phyloP scores from a whole-genome alignment of 2,888 invertebrate genomes.

The Unio delphinus region DNA sequence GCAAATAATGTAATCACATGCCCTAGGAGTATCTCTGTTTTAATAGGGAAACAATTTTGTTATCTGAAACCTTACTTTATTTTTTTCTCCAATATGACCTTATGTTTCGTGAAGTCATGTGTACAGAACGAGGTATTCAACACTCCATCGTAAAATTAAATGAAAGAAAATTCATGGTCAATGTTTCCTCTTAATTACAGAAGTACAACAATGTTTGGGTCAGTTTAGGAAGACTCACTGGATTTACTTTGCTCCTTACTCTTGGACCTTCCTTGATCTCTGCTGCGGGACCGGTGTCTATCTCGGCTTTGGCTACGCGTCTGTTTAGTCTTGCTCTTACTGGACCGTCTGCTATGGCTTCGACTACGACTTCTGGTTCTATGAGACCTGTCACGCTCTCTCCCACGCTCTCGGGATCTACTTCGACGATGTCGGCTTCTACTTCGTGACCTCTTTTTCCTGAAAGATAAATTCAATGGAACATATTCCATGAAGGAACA shows the following conservation, averaged over 20 bases:
- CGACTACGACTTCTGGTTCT: constrained; percentile 32
- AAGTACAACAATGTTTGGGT: too few relatives aligned
- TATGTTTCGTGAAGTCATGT: too few relatives aligned
- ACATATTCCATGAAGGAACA: background rate
- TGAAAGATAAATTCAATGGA: constrained; percentile 4
- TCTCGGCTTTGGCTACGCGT: constrained; percentile 9
- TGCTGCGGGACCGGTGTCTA: constrained; percentile 33
- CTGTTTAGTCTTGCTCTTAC: constrained; percentile 11
- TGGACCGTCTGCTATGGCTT: constrained; percentile 37
- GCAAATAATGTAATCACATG: too few relatives aligned
- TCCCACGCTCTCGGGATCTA: constrained; percentile 40
- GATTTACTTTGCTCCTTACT: constrained; percentile 25
- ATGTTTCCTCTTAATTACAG: too few relatives aligned
- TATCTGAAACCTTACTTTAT: too few relatives aligned
- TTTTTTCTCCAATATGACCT: too few relatives aligned
- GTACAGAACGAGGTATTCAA: too few relatives aligned
- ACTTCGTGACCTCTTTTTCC: constrained; percentile 49
- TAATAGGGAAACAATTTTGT: too few relatives aligned
- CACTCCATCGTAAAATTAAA: too few relatives aligned
- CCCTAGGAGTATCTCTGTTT: too few relatives aligned
- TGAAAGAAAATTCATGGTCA: too few relatives aligned
- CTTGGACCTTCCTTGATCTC: constrained; percentile 23
- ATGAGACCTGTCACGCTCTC: constrained; percentile 28
- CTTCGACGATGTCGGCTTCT: constrained; percentile 48
- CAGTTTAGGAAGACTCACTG: constrained; percentile 12